Percentiles rank a stretch among this genome's conserved stretches.
Conservation (phyloP, 1,140 invertebrate genomes). For the Bombus pyrosoma region DNA sequence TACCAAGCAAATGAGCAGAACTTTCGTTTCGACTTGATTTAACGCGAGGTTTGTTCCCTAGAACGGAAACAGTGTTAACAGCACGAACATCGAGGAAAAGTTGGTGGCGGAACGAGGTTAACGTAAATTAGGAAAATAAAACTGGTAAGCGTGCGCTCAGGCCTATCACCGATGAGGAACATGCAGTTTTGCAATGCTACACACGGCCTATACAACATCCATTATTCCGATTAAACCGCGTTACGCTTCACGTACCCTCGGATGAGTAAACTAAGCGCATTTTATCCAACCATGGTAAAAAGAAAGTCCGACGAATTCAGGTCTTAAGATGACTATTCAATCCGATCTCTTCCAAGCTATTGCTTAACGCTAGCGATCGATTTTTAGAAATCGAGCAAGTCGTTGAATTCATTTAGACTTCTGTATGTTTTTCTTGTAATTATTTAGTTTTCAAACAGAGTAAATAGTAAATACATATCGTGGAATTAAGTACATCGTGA, state of each 20-base stretch:
- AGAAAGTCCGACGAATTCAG: conserved; percentile 24
- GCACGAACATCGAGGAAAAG: conserved; percentile 33
- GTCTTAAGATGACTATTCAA: neutral
- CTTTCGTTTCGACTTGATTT: conserved; percentile 36
- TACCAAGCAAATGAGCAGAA: conserved; percentile 9
- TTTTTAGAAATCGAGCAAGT: neutral
- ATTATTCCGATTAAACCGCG: conserved; percentile 35
- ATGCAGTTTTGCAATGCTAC: conserved; percentile 9
- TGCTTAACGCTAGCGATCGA: neutral
- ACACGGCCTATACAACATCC: neutral
- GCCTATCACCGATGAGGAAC: conserved; percentile 21
- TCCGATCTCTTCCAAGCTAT: neutral
- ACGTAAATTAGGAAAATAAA: conserved; percentile 50
- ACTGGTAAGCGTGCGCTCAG: neutral
- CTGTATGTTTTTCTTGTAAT: neutral
- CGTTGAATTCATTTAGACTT: neutral
- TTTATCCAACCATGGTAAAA: conserved; percentile 3
- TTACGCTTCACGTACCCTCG: conserved; percentile 31
- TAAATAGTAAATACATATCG: no score
- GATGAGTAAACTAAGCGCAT: conserved; percentile 12
- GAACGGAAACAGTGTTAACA: conserved; percentile 39
- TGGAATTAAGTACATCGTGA: neutral
- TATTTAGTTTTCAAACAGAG: neutral
- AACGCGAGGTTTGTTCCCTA: neutral
- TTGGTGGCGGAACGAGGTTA: conserved; percentile 29